Base-by-base conservation (phyloP, 2,888 invertebrate genomes). In the Chymomyza amoena region DNA sequence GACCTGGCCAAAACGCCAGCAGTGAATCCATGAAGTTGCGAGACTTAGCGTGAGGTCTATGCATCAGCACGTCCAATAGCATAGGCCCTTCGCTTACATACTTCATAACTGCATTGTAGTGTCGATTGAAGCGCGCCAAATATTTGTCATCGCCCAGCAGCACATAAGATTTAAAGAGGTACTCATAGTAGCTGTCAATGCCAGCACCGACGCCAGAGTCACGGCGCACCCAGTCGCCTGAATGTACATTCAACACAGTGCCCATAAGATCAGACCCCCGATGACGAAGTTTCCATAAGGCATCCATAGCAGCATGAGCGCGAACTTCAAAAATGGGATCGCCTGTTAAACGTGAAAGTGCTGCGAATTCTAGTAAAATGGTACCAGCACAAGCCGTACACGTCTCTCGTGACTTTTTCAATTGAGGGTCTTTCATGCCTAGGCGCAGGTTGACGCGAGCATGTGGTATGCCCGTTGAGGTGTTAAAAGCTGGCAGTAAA, bases 181-280 rank as follows among this genome's bases (percentile, higher is more conserved):
- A 99, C 92, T 99, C 99, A 90, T 99, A 99, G 92, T 99, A 99
- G 0, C 98, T 98, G 92, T 99, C 99, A 81, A 99, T 98, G 32
- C 99, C 99, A 15, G 99, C 99, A n/a, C 99, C 99, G 7, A 99
- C 97, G 1, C 99, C 98, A 1, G 98, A 97, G 91, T 99, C 99
- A 87, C 98, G 94, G 60, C 99, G 93, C 6, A 99, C 95, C 99
- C 99, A 99, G 92, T 99, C 98, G 0, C 99, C 99, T 3, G 97
- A 98, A 91, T 99, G 97, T n/a, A 99, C 96, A 92, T 99, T 98
- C 64, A 99, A 94, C 6, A 99, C 98, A 0, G 98, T 98, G 5
- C 99, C 99, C 96, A 99, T 98, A 9, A 99, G 93, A 92, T 99
- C 98, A 3, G 92, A 95, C 70, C 95, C 94, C 50, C 96, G 93